phyloP scores from a whole-genome alignment of 2,797 vertebrate species.

The Girardinus metallicus region DNA sequence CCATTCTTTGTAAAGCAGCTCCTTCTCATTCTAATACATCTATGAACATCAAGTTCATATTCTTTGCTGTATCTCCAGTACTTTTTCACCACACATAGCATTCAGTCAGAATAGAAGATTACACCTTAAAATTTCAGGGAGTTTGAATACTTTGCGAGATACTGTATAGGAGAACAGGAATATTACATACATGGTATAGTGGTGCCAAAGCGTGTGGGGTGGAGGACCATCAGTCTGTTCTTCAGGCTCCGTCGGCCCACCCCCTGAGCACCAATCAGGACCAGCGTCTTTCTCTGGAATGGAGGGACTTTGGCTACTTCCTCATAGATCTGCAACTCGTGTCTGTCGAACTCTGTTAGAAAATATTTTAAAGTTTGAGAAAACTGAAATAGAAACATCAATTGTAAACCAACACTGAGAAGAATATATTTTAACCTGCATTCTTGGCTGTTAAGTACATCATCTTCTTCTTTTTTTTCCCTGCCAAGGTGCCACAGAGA shows the following conservation, averaged over 20 bases:
- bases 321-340: conserved; percentile 98
- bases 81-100: not conserved
- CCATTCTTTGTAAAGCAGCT: not conserved
- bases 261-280: conserved; percentile 97
- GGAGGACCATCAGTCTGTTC: conserved; percentile 93
- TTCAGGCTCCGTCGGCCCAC: conserved; percentile 97
- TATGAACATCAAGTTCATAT: not conserved
- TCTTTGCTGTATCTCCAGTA: not conserved
- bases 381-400: not conserved
- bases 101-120: not conserved
- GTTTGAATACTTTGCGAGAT: not conserved
- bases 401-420: not conserved
- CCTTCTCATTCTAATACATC: no score
- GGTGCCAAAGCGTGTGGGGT: conserved; percentile 91
- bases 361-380: conserved; percentile 2
- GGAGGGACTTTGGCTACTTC: conserved; percentile 97
- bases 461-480: conserved; percentile 99
- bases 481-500: conserved; percentile 93
- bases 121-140: not conserved
- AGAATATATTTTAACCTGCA: conserved; percentile 82
- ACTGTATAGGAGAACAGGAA: not conserved
- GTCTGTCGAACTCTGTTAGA: conserved; percentile 92
- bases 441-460: conserved; percentile 98
- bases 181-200: conserved; percentile 89
- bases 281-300: conserved; percentile 96